Evolutionary conservation across 2,888 invertebrate species (phyloP), one percentile per base, ranked within the genome.

Genomic region (Fragum whitleyi): DNA sequence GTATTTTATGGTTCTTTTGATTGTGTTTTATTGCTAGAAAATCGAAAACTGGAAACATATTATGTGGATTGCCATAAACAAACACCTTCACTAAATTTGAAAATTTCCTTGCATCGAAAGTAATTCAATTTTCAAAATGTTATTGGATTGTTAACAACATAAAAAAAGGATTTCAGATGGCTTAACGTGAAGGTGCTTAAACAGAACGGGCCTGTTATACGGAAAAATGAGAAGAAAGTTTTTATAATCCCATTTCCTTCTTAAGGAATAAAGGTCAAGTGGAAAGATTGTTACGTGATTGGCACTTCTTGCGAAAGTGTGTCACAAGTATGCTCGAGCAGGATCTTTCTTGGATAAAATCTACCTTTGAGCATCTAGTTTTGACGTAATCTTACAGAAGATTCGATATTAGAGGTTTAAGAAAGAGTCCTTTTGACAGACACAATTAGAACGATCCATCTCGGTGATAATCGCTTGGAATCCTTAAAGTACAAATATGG

Each of bases 401-500:
- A n/a, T 47, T 14, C n/a, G 14, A 5, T 47, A 47, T 47, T 14
- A 26, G 19, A 28, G 21, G 26, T 9, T 6, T 26, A 57, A 26
- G 21, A 14, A 57, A 19, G 7, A 28, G 5, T 14, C 7, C 11
- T 9, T 26, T 26, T 57, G 57, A 57, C 26, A 11, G 23, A 19
- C 16, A 28, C 16, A 57, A 57, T 57, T 57, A 57, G 57, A 26
- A 16, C 57, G 26, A 16, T 6, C 21, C 57, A 16, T 57, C 28
- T 28, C 0, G 11, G 57, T 28, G 53, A 53, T 6, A 19, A 53
- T n/a, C n/a, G 16, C 53, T 53, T 28, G 9, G 28, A 57, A 57
- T 57, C 47, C 14, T 47, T n/a, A 57, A 57, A 6, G 32, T 14
- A 42, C n/a, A 32, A 77, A 28, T 36, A 83, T 83, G 83, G 77